Base-by-base conservation (phyloP, 2,797 vertebrate species). In the Sciurus carolinensis region DNA sequence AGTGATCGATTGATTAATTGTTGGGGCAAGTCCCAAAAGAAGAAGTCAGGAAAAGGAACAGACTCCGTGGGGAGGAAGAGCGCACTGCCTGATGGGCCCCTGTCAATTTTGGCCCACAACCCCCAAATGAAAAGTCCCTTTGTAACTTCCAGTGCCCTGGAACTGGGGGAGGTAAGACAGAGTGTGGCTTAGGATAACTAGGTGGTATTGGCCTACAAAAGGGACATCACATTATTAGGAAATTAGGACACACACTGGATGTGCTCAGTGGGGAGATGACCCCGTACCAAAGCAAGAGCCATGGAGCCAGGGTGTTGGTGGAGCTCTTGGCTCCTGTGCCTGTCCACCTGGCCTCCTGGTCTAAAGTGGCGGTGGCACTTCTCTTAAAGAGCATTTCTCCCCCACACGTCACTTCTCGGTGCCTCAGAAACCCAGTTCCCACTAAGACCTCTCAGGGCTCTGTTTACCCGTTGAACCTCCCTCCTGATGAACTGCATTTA, bases 41-140 rank as follows among this genome's bases (percentile, higher is more conserved):
- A 44, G 3, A 39, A 11, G 18, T 18, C 5, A 57, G 28, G n/a
- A 36, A 18, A 44, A 67, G 71, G 67, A 85, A 50, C 36, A 11
- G 30, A 15, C 47, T 54, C 5, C 3, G 36, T 22, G 64, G 14
- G 7, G 47, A 2, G 20, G 3, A 3, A 24, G 4, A 12, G 28
- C 66, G 13, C 62, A 18, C 36, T 84, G 30, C 33, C 64, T 50
- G 12, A 12, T 28, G 17, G 97, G 97, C 98, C 97, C 97, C 94
- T 87, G 85, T 95, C 94, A 95, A 75, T 67, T 93, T 95, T 66
- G 82, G 91, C 96, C 87, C 24, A 67, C 17, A 90, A 87, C 50
- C 47, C 96, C 97, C 97, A 98, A 98, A 90, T 66, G 33, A 57
- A 92, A 94, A 91, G 97, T 97, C 96, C 62, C 86, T 97, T 97